Evolutionary conservation across 1,140 invertebrate genomes (phyloP).

Genomic region (Drosophila insularis): DNA sequence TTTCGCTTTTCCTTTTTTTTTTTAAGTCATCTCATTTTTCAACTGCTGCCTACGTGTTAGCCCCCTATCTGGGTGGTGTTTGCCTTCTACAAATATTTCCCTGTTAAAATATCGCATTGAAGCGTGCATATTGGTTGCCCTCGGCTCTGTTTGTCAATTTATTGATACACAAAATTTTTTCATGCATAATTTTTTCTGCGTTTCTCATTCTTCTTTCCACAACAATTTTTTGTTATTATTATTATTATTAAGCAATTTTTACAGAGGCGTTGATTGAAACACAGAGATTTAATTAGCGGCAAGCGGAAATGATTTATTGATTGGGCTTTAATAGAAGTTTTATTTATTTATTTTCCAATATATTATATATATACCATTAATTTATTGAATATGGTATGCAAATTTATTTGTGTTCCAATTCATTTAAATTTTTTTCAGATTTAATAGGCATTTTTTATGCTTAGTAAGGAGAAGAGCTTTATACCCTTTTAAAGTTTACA

Average conservation of each 20-base stretch:
- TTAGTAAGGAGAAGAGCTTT: no score
- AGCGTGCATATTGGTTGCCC: slow-evolving; percentile 7
- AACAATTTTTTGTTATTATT: slow-evolving; percentile 1
- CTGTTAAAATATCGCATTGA: slow-evolving; percentile 7
- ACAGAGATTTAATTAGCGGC: slow-evolving; percentile 56
- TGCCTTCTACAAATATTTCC: slow-evolving; percentile 5
- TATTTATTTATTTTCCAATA: background rate
- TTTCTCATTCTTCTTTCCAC: slow-evolving; percentile 12
- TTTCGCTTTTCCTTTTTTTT: background rate
- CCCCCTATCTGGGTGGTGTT: background rate
- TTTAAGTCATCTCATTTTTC: slow-evolving; percentile 40
- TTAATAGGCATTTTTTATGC: background rate
- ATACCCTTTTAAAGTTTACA: no score
- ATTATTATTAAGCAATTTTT: background rate
- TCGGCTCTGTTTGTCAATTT: slow-evolving; percentile 4
- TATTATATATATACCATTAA: background rate
- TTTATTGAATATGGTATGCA: background rate
- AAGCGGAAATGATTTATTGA: slow-evolving; percentile 61
- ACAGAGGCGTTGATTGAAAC: slow-evolving; percentile 32
- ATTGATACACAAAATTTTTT: slow-evolving; percentile 2
- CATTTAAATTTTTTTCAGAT: background rate
- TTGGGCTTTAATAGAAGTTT: slow-evolving; percentile 27
- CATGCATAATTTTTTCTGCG: slow-evolving; percentile 1
- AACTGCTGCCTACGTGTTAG: slow-evolving; percentile 6
- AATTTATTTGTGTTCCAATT: background rate